Evolutionary conservation across 2,797 vertebrate genomes (phyloP), one percentile per base, ranked within the genome.

Genomic region (Sternarchorhynchus goeldii): DNA sequence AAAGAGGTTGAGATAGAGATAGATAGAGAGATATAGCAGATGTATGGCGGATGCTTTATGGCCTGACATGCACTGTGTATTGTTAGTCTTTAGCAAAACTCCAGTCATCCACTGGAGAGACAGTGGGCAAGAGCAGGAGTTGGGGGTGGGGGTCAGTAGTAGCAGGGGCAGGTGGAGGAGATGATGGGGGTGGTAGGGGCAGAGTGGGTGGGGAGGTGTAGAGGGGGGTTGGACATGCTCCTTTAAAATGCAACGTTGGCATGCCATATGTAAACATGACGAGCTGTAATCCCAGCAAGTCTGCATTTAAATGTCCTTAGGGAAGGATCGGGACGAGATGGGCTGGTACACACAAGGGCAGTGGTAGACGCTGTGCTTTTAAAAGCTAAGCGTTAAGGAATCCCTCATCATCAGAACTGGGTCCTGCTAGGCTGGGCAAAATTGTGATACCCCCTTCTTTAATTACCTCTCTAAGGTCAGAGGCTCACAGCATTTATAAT

Each of bases 1-100:
- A 39, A 3, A 78, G 72, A 57, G 21, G 25, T 25, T 25, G 69
- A 45, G 32, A 29, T 29, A 72, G n/a, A 45, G 66, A 36, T n/a
- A 60, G 21, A 41, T 21, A 74, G 50, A 65, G 36, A 79, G 32
- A 66, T 1, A 25, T 57, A 57, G 60, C 62, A 62, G 57, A 21
- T 31, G 31, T 57, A 34, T 60, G 34, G 77, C 31, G 53, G 81
- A 76, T 72, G 77, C 32, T 82, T 82, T 79, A 82, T 79, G 73
- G 79, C 77, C 77, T 25, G 70, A 68, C 81, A 82, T 82, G 77
- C 79, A 73, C 58, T 79, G 76, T 64, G 60, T 39, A 79, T 79
- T 71, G 77, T 82, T 82, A 79, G 73, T 82, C 81, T 82, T 79
- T 72, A 79, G 68, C 74, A 72, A 82, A 76, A 70, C 77, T 82